Conservation (phyloP, 2,888 invertebrate species). For the Cremastinae sp. region DNA sequence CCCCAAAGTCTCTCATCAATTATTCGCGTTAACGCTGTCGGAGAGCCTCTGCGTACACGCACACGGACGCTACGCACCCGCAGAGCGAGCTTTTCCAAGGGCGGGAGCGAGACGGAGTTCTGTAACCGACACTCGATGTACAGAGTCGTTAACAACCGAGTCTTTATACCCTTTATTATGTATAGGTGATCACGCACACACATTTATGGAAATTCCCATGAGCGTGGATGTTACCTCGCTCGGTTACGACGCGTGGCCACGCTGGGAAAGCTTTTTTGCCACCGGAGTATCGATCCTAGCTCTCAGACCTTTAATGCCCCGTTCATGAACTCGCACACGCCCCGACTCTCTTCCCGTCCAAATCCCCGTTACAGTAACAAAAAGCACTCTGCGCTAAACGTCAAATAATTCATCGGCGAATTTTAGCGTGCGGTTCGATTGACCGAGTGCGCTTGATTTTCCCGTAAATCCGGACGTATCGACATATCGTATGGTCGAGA, state of each 20-base stretch:
- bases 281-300: slow-evolving; percentile 43
- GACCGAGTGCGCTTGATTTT: too few relatives aligned
- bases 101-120: slow-evolving; percentile 5
- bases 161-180: slow-evolving; percentile 1
- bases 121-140: slow-evolving; percentile 34
- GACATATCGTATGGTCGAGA: too few relatives aligned
- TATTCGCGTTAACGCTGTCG: slow-evolving; percentile 56
- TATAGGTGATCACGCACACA: neutral
- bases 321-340: slow-evolving; percentile 10
- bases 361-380: slow-evolving; percentile 53
- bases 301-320: slow-evolving; percentile 20
- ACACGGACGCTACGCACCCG: slow-evolving; percentile 1
- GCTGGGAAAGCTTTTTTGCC: slow-evolving; percentile 23
- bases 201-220: neutral
- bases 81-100: slow-evolving; percentile 13
- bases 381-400: slow-evolving; percentile 20
- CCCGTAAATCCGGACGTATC: too few relatives aligned
- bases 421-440: neutral
- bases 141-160: slow-evolving; percentile 7
- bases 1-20: slow-evolving; percentile 58
- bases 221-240: slow-evolving; percentile 1
- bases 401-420: neutral
- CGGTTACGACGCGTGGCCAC: slow-evolving; percentile 19
- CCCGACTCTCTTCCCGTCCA: slow-evolving; percentile 1
- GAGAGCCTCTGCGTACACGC: slow-evolving; percentile 29